Base-by-base conservation (phyloP, 2,888 invertebrate species). In the Brenthis daphne region DNA sequence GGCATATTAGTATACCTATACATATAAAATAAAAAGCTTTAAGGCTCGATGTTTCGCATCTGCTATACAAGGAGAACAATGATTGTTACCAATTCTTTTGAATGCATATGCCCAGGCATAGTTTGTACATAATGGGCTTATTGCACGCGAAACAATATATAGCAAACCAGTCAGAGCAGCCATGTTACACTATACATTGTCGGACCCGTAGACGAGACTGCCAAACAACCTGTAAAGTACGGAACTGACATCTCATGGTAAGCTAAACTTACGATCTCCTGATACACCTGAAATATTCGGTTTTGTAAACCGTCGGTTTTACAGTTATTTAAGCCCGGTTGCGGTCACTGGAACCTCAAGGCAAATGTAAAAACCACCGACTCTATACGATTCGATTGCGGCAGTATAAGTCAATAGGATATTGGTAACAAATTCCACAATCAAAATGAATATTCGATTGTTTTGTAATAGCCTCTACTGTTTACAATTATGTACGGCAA, bases 401-500 rank as follows among this genome's bases (percentile, higher is more conserved):
- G 60, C 65, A 53, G 47, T 65, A 65, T 70, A 65, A 69, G 63
- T 67, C 63, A 69, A 74, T 69, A 74, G 70, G 65, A 72, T 68
- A 68, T 71, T 73, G 68, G 56, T 66, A 64, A 68, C 66, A 64
- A 63, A 68, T 67, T 70, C 67, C 54, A 56, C 55, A 65, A 54
- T 29, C 29, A 33, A 67, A 55, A 12, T 68, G 58, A 29, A 51
- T 68, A 70, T 60, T 67, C 43, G 53, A 60, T 68, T 68, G 60
- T 70, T 67, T 70, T 60, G 67, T 50, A 70, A 67, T 16, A 33
- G 29, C 14, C 6, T 54, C 43, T 3, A 55, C 16, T 24, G 37
- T 53, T 56, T 47, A 16, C 56, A 64, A 64, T 53, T 50, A 16
- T 64, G 14, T 5, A 60, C 48, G 29, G 64, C 13, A 29, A 47